Conservation (phyloP, 1,140 invertebrate species). For the Drosophila carrolli region DNA sequence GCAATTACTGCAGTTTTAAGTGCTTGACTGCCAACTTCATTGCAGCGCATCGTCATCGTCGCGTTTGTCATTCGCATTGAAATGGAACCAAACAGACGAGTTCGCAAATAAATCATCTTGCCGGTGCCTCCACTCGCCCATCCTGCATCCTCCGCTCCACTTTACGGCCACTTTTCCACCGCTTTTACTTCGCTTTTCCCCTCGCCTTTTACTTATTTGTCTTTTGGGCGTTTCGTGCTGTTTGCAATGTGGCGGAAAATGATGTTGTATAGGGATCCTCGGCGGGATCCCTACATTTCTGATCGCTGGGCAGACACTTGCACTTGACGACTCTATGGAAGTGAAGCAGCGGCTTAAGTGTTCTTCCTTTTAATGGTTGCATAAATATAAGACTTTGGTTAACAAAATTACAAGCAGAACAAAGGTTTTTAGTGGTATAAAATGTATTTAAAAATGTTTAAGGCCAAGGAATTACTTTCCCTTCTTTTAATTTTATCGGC, state of each 20-base stretch:
- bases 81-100: slow-evolving; percentile 79
- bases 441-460: too few species aligned
- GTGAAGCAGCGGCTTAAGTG: slow-evolving; percentile 5
- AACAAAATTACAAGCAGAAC: too few species aligned
- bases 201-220: slow-evolving; percentile 40
- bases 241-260: slow-evolving; percentile 71
- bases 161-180: slow-evolving; percentile 42
- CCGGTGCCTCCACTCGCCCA: slow-evolving; percentile 11
- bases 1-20: slow-evolving; percentile 81
- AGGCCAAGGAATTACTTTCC: too few species aligned
- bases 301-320: slow-evolving; percentile 33
- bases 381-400: not conserved
- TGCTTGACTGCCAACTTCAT: slow-evolving; percentile 78
- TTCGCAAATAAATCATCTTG: slow-evolving; percentile 81
- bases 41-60: slow-evolving; percentile 78
- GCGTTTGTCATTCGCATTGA: slow-evolving; percentile 78
- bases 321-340: slow-evolving; percentile 4
- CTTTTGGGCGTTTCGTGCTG: slow-evolving; percentile 57
- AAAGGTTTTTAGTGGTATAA: too few species aligned
- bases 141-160: slow-evolving; percentile 24
- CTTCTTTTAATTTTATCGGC: too few species aligned
- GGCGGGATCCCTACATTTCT: not conserved
- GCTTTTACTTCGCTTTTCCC: slow-evolving; percentile 25
- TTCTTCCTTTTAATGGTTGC: not conserved
- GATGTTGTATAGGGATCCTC: slow-evolving; percentile 60